Evolutionary conservation across 2,888 invertebrate species (phyloP).

Genomic region (Eilema caniola): DNA sequence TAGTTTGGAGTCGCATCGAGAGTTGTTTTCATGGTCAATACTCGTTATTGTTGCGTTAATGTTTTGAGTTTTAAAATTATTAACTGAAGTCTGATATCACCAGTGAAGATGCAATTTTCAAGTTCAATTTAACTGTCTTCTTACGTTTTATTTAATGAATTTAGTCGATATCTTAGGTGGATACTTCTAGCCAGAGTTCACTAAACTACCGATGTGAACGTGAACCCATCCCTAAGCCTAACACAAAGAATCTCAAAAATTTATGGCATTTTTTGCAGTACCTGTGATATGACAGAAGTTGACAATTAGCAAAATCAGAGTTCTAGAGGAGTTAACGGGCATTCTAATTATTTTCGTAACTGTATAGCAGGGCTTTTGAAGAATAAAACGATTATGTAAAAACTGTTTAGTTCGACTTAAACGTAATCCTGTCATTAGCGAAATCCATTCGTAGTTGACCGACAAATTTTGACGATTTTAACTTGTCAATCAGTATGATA

Average conservation of each 20-base stretch:
- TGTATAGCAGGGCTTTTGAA: no score
- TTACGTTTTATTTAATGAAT: neutral
- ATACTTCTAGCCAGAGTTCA: no score
- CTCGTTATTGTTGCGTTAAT: slow-evolving; percentile 21
- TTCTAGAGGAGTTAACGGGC: no score
- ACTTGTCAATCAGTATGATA: neutral
- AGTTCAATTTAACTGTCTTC: neutral
- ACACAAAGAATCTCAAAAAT: no score
- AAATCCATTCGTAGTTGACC: neutral
- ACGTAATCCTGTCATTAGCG: neutral
- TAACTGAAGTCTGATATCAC: slow-evolving; percentile 4
- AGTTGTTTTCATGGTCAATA: slow-evolving; percentile 45
- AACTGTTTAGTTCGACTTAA: neutral
- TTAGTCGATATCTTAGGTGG: no score
- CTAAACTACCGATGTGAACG: no score
- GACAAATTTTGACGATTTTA: neutral
- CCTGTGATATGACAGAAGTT: no score
- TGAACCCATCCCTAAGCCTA: no score
- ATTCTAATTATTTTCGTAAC: no score
- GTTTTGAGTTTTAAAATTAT: slow-evolving; percentile 11
- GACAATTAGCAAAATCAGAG: no score
- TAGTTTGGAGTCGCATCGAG: slow-evolving; percentile 39
- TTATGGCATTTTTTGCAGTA: no score
- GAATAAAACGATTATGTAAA: neutral
- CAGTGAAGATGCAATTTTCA: neutral